A percentile compares a stretch with the other conserved stretches of the same genome.
phyloP scores from a whole-genome alignment of 2,113 vertebrate species.

The Silurus asotus region DNA sequence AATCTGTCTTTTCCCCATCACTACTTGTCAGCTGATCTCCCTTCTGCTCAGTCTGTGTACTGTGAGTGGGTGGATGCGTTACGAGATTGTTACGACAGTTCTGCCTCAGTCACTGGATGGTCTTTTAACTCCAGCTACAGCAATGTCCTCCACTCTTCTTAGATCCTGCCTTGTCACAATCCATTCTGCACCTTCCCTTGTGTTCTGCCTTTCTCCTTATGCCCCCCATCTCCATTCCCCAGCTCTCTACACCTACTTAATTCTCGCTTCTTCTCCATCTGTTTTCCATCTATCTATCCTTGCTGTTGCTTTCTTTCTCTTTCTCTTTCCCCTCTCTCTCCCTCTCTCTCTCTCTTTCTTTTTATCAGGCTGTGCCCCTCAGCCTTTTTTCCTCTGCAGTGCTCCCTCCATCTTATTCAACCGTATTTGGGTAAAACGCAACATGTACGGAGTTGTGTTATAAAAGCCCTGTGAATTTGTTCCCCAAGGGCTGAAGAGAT shows the following conservation, averaged over 20 bases:
- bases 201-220: background rate
- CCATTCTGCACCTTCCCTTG: conserved; percentile 1
- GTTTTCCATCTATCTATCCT: conserved; percentile 9
- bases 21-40: conserved; percentile 17
- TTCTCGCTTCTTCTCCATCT: background rate
- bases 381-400: background rate
- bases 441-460: background rate
- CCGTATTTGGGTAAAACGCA: background rate
- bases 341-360: background rate
- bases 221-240: conserved; percentile 4
- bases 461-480: conserved; percentile 5
- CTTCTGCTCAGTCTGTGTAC: conserved; percentile 1
- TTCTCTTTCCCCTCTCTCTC: background rate
- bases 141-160: conserved; percentile 13
- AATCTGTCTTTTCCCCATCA: background rate
- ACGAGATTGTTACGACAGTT: conserved; percentile 13
- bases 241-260: conserved; percentile 13
- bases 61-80: conserved; percentile 13
- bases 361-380: background rate
- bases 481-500: background rate
- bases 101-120: conserved; percentile 22
- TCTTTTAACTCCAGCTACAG: conserved; percentile 4
- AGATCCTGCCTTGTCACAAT: background rate
- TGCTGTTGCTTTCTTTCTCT: background rate
- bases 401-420: background rate